Conservation (phyloP, 2,888 invertebrate genomes). For the Drosophila bunnanda region DNA sequence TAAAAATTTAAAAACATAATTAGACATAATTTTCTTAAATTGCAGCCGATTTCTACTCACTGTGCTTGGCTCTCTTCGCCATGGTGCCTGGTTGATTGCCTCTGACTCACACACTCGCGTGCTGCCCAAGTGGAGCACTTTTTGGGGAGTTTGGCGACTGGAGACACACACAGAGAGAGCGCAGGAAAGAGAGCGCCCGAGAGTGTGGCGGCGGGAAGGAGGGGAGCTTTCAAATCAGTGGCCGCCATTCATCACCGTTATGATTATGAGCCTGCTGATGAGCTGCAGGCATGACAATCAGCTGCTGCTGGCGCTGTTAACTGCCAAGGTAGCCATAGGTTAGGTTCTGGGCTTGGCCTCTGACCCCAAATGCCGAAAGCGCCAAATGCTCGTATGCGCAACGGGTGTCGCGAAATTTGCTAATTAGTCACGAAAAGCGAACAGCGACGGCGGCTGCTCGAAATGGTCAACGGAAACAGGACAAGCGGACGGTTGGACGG, state of each 20-base stretch:
- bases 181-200: background rate
- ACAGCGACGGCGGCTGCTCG: slow-evolving; percentile 38
- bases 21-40: background rate
- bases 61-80: slow-evolving; percentile 9
- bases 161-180: background rate
- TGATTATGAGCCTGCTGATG: slow-evolving; percentile 38
- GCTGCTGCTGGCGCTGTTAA: slow-evolving; percentile 38
- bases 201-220: slow-evolving; percentile 43
- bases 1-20: background rate
- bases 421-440: slow-evolving; percentile 72
- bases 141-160: slow-evolving; percentile 27
- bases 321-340: slow-evolving; percentile 21
- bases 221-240: slow-evolving; percentile 74
- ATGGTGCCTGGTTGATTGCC: slow-evolving; percentile 9
- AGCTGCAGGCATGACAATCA: slow-evolving; percentile 47
- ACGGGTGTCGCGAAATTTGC: slow-evolving; percentile 66
- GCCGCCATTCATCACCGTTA: slow-evolving; percentile 35
- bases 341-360: slow-evolving; percentile 35
- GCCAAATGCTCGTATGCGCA: slow-evolving; percentile 20
- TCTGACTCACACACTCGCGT: slow-evolving; percentile 26
- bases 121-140: slow-evolving; percentile 26
- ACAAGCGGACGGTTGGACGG: slow-evolving; percentile 17
- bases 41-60: background rate
- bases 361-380: slow-evolving; percentile 29
- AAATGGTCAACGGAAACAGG: slow-evolving; percentile 60